Base-by-base conservation (phyloP, 1,140 invertebrate species). In the Drosophila ambigua region DNA sequence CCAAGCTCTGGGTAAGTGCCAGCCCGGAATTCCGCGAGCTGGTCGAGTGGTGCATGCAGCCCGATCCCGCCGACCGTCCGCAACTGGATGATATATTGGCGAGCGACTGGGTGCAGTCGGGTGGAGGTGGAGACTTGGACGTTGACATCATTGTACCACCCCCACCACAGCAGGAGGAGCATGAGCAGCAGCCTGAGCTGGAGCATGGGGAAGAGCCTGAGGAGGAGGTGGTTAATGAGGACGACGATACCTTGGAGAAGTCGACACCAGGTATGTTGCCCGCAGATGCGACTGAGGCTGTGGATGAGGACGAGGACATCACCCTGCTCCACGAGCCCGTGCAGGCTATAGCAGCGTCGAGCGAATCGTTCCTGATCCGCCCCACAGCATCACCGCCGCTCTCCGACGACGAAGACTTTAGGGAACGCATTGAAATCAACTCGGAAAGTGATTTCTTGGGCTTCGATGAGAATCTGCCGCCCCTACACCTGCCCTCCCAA, bases 11-110 rank as follows among this genome's bases (percentile, higher is more conserved):
- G 97, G 90, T 91, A 6, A 92, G 93, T 63, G 95, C 98, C 2
- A 96, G 95, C 20, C 67, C 93, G 5, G 92, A 94, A 61, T 96
- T 96, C 1, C 97, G 96, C 90, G 91, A 94, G 41, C 93, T 98
- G 11, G 96, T 96, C 2, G 93, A 93, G 92, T 95, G 95, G 62
- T 93, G 98, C 35, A 85, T 98, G 41, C 96, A 95, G 1, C 94
- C 96, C 2, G 95, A 98, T 88, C 96, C 97, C 0, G 92, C 91
- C 31, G 93, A 95, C 73, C 93, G 97, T 66, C 91, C 98, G 5
- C 94, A 94, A 26, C 95, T 98, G 90, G 74, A 79, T 11, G 94
- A 96, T 45, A 92, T 98, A 1, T 89, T 93, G 0, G 90, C 92
- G 6, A 95, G 95, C 81, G 91, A 94, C 5, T 97, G 97, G 96